Percentiles rank a stretch among this genome's conserved stretches.
Evolutionary conservation across 2,888 invertebrate genomes (phyloP).

Genomic region (Hipparchia sbordonii): DNA sequence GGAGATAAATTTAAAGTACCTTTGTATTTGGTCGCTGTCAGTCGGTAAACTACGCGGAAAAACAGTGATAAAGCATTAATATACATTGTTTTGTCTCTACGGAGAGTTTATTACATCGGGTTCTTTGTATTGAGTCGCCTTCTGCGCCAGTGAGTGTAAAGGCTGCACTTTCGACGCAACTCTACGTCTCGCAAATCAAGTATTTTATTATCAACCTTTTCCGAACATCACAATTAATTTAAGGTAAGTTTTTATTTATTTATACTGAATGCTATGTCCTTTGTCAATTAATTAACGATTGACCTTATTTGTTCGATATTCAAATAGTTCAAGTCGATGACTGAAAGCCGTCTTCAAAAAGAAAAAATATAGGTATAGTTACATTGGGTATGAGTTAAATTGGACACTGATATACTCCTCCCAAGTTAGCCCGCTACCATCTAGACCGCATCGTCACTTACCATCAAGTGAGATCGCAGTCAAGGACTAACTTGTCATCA

Average conservation of each 20-base stretch:
- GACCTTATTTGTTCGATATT: constrained; percentile 16
- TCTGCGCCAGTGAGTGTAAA: constrained; percentile 83
- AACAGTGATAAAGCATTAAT: constrained; percentile 48
- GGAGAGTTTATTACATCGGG: constrained; percentile 54
- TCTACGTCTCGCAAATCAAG: constrained; percentile 12
- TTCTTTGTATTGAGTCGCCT: constrained; percentile 72
- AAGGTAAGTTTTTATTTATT: constrained; percentile 31
- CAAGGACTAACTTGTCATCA: too few species aligned
- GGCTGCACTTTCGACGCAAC: constrained; percentile 71
- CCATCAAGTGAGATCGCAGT: too few species aligned
- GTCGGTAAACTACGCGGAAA: constrained; percentile 53
- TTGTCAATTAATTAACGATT: neutral
- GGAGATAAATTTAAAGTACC: constrained; percentile 49
- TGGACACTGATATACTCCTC: too few species aligned
- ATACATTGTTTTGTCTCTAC: constrained; percentile 51
- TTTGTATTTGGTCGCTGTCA: constrained; percentile 57
- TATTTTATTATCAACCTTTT: constrained; percentile 20
- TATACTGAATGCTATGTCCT: neutral
- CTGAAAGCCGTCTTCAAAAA: neutral
- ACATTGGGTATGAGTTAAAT: too few species aligned
- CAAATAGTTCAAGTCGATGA: neutral
- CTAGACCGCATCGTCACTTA: too few species aligned
- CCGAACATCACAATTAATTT: constrained; percentile 33
- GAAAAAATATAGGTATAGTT: neutral
- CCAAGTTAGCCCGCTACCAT: too few species aligned